Evolutionary conservation across 2,113 vertebrate genomes (phyloP).

Genomic region (Eira barbara): DNA sequence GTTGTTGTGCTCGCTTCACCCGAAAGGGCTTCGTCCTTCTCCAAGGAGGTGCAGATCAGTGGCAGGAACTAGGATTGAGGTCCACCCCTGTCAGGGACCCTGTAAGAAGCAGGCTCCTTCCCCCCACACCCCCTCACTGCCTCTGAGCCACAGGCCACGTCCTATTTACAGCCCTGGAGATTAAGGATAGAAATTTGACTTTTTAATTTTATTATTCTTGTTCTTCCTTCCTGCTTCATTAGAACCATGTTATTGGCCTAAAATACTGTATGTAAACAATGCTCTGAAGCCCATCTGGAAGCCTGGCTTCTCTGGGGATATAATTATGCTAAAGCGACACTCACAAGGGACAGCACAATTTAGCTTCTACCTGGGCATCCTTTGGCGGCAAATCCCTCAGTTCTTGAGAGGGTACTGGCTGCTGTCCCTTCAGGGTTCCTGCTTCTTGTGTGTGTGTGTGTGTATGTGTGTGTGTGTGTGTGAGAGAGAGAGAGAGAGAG

Average conservation of each 20-base stretch:
- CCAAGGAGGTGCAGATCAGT: neutral
- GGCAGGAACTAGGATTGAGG: neutral
- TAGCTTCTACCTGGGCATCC: constrained; percentile 32
- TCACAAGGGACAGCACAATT: neutral
- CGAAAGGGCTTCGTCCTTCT: neutral
- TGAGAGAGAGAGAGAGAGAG: neutral
- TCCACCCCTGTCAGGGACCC: neutral
- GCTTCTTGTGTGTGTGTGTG: neutral
- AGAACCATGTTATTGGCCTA: constrained; percentile 60
- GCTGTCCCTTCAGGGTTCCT: neutral
- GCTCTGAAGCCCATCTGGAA: constrained; percentile 65
- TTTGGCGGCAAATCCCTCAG: neutral
- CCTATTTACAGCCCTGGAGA: constrained; percentile 37
- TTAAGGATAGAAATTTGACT: constrained; percentile 63
- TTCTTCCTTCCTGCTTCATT: constrained; percentile 73
- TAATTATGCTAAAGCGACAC: constrained; percentile 59
- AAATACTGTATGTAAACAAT: constrained; percentile 53
- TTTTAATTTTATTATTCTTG: constrained; percentile 74
- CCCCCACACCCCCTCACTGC: neutral
- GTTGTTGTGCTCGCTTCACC: neutral
- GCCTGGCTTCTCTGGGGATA: constrained; percentile 48
- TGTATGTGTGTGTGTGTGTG: neutral
- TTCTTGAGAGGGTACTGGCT: neutral
- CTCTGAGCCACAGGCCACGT: neutral
- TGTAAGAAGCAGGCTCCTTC: neutral